These are phyloP conservation scores for Papilio elwesi DNA, from an alignment of 2,888 invertebrate species.

Conservation along the genomic window DNA sequence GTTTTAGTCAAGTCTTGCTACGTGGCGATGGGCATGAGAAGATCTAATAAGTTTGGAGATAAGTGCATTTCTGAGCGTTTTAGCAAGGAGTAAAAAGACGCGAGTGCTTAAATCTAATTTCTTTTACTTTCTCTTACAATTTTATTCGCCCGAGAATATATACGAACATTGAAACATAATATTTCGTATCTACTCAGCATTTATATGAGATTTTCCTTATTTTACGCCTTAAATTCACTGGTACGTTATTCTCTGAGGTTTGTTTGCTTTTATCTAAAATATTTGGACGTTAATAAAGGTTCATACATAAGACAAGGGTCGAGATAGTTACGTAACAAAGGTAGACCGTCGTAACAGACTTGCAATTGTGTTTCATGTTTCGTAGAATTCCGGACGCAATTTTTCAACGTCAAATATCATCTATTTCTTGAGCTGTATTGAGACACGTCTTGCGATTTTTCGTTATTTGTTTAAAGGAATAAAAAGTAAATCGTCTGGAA, in stretches of 20 bases:
- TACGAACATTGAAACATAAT: background rate
- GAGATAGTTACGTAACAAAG: constrained; percentile 23
- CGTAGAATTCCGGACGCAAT: constrained; percentile 31
- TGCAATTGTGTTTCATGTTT: constrained; percentile 36
- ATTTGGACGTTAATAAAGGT: constrained; percentile 22
- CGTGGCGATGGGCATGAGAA: no score
- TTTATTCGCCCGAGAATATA: background rate
- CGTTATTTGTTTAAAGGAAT: no score
- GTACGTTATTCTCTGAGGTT: background rate
- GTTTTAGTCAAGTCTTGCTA: no score
- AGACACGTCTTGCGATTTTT: no score
- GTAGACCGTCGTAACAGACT: constrained; percentile 24
- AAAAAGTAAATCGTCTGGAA: no score
- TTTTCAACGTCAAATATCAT: constrained; percentile 41
- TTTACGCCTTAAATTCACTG: constrained; percentile 1
- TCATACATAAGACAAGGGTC: constrained; percentile 29
- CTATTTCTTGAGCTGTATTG: background rate
- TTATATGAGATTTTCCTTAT: constrained; percentile 8
- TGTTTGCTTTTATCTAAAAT: constrained; percentile 12
- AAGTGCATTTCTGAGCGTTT: no score
- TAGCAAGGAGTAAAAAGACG: no score
- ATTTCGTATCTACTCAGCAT: background rate
- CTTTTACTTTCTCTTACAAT: background rate
- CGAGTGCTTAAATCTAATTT: background rate
- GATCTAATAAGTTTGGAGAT: no score